Evolutionary conservation across 2,797 vertebrate species (phyloP).

Genomic region (Numenius phaeopus): DNA sequence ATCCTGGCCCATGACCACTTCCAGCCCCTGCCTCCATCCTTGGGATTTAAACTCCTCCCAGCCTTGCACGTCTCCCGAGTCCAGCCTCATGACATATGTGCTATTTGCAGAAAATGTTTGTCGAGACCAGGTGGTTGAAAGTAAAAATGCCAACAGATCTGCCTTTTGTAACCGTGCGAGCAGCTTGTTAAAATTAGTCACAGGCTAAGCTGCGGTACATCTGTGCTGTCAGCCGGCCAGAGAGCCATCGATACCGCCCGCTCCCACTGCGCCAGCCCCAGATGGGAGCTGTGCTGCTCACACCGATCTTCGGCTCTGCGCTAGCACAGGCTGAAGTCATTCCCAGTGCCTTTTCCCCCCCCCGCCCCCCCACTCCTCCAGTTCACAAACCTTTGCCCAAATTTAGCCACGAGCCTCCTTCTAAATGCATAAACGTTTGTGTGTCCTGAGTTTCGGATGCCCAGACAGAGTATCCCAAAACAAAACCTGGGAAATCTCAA

Average conservation of each 20-base stretch:
- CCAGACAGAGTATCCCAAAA: background rate
- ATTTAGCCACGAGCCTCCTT: background rate
- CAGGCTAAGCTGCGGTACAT: conserved; percentile 77
- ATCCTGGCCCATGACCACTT: background rate
- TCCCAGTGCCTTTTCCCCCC: background rate
- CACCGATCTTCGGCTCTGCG: background rate
- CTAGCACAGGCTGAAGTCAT: background rate
- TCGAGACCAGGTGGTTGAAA: conserved; percentile 74
- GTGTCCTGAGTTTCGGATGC: background rate
- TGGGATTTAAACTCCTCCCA: background rate
- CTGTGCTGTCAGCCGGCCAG: conserved; percentile 82
- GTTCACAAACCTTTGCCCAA: background rate
- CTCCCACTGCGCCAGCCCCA: background rate
- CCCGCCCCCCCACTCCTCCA: background rate
- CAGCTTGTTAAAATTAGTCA: conserved; percentile 84
- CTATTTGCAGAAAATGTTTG: conserved; percentile 62
- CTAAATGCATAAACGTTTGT: background rate
- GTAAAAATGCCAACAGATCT: conserved; percentile 71
- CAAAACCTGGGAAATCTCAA: background rate
- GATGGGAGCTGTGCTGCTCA: conserved; percentile 11
- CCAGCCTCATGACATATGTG: conserved; percentile 50
- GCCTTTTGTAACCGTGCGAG: conserved; percentile 66
- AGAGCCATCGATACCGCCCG: conserved; percentile 46
- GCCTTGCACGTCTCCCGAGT: background rate
- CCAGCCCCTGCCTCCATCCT: background rate